A percentile compares a stretch with the other conserved stretches of the same genome.
Conservation (phyloP, 2,797 vertebrate species). For the Molothrus aeneus region DNA sequence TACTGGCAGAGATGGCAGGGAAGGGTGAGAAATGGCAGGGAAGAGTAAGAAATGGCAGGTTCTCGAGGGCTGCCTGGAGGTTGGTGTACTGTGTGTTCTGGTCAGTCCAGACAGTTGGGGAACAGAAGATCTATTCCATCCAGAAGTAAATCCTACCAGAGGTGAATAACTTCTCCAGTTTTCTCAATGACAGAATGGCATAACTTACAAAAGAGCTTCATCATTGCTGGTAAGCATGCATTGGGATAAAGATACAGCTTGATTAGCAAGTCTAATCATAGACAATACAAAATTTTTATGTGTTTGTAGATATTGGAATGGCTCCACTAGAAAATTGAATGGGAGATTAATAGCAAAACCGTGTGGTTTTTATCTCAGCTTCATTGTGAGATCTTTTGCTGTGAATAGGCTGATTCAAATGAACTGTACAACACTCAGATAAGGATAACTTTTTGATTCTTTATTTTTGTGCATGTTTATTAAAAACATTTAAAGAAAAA, state of each 20-base stretch:
- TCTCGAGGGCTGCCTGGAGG: neutral
- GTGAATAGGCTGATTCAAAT: neutral
- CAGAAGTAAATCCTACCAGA: neutral
- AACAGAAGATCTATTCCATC: neutral
- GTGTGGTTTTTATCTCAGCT: neutral
- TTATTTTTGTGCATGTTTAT: neutral
- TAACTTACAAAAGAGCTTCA: neutral
- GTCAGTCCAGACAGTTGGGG: neutral
- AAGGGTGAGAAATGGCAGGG: neutral
- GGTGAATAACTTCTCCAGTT: neutral
- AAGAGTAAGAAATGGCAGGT: neutral
- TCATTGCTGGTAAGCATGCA: neutral
- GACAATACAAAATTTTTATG: neutral
- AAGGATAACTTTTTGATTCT: neutral
- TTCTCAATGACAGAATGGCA: neutral
- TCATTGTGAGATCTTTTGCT: neutral
- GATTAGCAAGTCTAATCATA: conserved; percentile 14
- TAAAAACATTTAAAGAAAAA: neutral
- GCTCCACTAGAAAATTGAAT: neutral
- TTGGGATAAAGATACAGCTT: neutral
- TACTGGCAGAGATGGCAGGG: neutral
- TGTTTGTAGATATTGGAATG: neutral
- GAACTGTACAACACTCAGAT: neutral
- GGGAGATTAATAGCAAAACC: neutral
- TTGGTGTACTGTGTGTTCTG: neutral